These are phyloP conservation scores for Bactericera cockerelli DNA, from an alignment of 1,140 invertebrate genomes.

Conservation along the genomic window DNA sequence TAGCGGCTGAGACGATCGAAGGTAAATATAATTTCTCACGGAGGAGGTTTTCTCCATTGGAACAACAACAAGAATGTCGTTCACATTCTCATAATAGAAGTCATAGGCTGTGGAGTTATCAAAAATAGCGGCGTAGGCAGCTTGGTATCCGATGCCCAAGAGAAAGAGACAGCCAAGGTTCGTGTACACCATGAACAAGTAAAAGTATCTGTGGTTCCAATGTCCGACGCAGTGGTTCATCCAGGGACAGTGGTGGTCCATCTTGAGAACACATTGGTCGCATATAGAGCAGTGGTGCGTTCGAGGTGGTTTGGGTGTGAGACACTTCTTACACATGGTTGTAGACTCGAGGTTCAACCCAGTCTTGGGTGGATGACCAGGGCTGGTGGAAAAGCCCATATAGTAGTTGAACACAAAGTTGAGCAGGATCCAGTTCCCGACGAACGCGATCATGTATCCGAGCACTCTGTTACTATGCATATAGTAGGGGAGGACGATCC, in stretches of 20 bases:
- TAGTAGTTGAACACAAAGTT: slow-evolving; percentile 89
- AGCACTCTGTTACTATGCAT: slow-evolving; percentile 52
- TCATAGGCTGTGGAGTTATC: slow-evolving; percentile 23
- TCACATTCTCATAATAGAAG: slow-evolving; percentile 36
- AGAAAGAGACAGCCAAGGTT: slow-evolving; percentile 72
- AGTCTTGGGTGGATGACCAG: slow-evolving; percentile 66
- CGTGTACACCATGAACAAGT: slow-evolving; percentile 83
- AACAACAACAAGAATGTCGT: no score
- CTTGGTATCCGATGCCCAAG: slow-evolving; percentile 66
- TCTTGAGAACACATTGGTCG: slow-evolving; percentile 81
- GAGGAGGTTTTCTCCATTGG: no score
- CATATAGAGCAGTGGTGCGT: slow-evolving; percentile 95
- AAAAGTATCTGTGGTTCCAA: slow-evolving; percentile 87
- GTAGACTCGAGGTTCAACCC: slow-evolving; percentile 61
- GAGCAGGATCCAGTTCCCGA: slow-evolving; percentile 83
- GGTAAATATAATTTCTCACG: no score
- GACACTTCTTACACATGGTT: slow-evolving; percentile 90
- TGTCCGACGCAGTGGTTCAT: slow-evolving; percentile 94
- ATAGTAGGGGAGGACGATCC: slow-evolving; percentile 80
- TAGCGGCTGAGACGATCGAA: no score
- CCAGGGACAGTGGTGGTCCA: slow-evolving; percentile 99
- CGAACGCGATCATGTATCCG: slow-evolving; percentile 53
- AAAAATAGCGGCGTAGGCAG: slow-evolving; percentile 65
- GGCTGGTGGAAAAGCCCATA: slow-evolving; percentile 64
- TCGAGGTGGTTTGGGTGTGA: slow-evolving; percentile 79